These are phyloP conservation scores for Taenioides sp. DNA, from an alignment of 2,797 vertebrate genomes.

Conservation along the genomic window DNA sequence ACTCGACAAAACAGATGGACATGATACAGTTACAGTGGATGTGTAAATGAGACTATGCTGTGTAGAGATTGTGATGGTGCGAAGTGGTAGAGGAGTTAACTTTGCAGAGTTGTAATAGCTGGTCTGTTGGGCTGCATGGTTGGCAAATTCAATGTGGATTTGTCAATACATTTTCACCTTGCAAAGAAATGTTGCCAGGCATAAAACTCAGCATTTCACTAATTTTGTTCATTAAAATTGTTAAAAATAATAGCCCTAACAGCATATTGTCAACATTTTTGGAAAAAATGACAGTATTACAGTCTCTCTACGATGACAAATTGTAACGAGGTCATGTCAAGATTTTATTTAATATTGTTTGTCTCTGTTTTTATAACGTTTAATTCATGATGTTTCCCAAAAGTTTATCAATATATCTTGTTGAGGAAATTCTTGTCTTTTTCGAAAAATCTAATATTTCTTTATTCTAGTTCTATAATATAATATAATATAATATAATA, in stretches of 20 bases:
- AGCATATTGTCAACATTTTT: too few species aligned
- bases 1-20: slow-evolving; percentile 16
- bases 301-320: too few species aligned
- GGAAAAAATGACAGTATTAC: neutral
- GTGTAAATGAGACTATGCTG: neutral
- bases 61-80: neutral
- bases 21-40: neutral
- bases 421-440: too few species aligned
- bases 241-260: too few species aligned
- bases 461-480: too few species aligned
- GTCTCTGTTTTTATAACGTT: too few species aligned
- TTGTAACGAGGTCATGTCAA: too few species aligned
- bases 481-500: neutral
- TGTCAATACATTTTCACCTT: neutral
- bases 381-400: too few species aligned
- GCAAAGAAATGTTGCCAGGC: neutral
- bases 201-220: neutral
- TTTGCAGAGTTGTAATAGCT: neutral
- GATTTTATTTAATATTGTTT: too few species aligned
- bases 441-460: too few species aligned
- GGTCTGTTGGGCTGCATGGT: neutral
- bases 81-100: neutral
- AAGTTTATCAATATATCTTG: too few species aligned
- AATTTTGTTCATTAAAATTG: too few species aligned
- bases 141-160: neutral